These are phyloP conservation scores for Noctua pronuba DNA, from an alignment of 2,888 invertebrate genomes.

Conservation along the genomic window DNA sequence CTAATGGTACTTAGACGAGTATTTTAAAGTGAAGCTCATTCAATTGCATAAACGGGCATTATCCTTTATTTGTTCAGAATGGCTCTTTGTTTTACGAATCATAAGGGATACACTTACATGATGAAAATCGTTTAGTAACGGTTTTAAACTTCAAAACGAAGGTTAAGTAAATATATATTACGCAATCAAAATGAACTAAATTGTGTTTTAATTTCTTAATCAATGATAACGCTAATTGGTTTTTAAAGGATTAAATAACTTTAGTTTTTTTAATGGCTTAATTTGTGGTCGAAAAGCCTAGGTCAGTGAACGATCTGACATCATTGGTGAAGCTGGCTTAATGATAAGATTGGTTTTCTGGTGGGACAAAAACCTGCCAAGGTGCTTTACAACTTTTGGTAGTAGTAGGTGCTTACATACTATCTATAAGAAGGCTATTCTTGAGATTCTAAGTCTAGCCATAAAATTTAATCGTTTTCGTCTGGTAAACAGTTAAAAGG, in stretches of 20 bases:
- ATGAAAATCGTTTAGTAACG: not conserved
- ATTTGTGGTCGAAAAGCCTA: constrained; percentile 5
- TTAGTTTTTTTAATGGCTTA: constrained; percentile 10
- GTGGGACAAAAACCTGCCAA: not conserved
- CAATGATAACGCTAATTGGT: constrained; percentile 22
- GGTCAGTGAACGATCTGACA: constrained; percentile 5
- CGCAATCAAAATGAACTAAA: constrained; percentile 11
- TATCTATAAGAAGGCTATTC: not conserved
- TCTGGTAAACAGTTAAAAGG: not conserved
- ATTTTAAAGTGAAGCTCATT: constrained; percentile 9
- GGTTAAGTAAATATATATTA: not conserved
- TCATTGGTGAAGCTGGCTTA: not conserved
- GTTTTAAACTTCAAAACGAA: not conserved
- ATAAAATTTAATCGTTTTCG: not conserved
- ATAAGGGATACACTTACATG: fast-evolving
- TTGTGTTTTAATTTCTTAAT: constrained; percentile 19
- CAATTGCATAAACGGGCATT: not conserved
- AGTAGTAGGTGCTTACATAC: not conserved
- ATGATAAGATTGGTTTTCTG: not conserved
- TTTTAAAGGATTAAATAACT: not conserved
- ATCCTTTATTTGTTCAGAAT: not conserved
- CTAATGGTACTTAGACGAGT: not conserved
- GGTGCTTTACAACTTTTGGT: not conserved
- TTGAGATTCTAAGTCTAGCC: not conserved
- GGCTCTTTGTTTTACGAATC: not conserved